Evolutionary conservation across 2,113 vertebrate species (phyloP), one percentile per base, ranked within the genome.

Genomic region (Channa argus): DNA sequence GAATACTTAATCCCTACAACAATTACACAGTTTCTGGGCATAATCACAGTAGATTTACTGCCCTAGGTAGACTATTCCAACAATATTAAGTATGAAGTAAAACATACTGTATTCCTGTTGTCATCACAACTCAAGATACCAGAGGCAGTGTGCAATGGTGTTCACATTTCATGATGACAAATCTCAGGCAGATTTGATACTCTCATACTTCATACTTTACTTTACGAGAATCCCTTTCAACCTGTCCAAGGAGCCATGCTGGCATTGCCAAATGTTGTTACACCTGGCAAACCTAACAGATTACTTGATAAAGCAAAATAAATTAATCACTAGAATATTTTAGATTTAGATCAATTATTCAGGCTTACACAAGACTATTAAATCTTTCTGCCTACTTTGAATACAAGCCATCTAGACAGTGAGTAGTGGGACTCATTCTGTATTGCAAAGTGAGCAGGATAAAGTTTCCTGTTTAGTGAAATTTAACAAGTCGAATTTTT

Each of bases 211-310:
- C 0, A 55, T 69, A 24, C 24, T 24, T 24, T 24, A 56, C 36
- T 71, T 74, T 39, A 59, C 41, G 72, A 66, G 68, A 88, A 88
- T 89, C 55, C 58, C 50, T 91, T 88, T 89, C 50, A 83, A 86
- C 43, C 2, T 55, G 14, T 84, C 89, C 80, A 86, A 63, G 69
- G 47, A 58, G 15, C 1, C 14, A 59, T 55, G 11, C 46, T 69
- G 62, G 33, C 71, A 33, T 71, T 71, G 64, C 46, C 73, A 77
- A 75, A 69, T 46, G 50, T 33, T 63, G 51, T 39, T 63, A 45
- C 5, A 12, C 14, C 53, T 81, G 75, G 77, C 79, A 83, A 74
- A 47, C 13, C 61, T 73, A 86, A 87, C 59, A 51, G 78, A 80
- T 79, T 64, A 77, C 74, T 71, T 76, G 72, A 82, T 83, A 87